A percentile compares a stretch with the other conserved stretches of the same genome.
Conservation (phyloP, 64 coral and sea anemone species). For the Montipora cactus region DNA sequence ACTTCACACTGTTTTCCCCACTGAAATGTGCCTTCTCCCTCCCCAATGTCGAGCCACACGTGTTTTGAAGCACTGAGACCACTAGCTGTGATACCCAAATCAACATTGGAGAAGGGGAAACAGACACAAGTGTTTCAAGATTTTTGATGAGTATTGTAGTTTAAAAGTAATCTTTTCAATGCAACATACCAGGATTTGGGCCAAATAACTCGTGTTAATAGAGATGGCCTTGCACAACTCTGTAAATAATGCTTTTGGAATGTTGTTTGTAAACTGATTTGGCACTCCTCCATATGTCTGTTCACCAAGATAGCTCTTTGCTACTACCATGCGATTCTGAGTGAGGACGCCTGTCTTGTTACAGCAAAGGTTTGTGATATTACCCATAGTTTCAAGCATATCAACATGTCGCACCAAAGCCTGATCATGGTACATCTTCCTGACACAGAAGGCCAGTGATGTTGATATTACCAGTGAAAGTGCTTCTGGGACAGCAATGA, state of each 20-base stretch:
- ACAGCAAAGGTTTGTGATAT: slow-evolving; percentile 87
- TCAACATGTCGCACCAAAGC: slow-evolving; percentile 85
- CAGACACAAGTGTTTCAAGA: no score
- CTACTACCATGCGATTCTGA: slow-evolving; percentile 81
- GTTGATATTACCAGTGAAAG: slow-evolving; percentile 75
- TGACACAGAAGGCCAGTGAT: slow-evolving; percentile 83
- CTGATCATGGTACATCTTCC: slow-evolving; percentile 81
- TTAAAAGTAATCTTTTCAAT: no score
- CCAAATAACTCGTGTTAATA: slow-evolving; percentile 86
- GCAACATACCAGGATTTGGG: slow-evolving; percentile 72
- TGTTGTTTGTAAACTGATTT: slow-evolving; percentile 65
- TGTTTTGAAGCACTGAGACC: no score
- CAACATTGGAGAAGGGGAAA: no score
- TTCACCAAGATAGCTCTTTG: slow-evolving; percentile 76
- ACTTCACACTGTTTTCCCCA: no score
- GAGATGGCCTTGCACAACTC: slow-evolving; percentile 85
- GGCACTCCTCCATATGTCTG: slow-evolving; percentile 60
- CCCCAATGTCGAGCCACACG: no score
- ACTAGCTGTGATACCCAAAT: no score
- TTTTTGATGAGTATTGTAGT: no score
- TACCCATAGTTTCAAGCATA: slow-evolving; percentile 91
- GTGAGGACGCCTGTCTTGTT: slow-evolving; percentile 96
- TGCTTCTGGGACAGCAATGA: slow-evolving; percentile 91
- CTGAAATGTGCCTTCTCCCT: no score
- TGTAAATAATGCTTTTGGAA: slow-evolving; percentile 61